Base-by-base conservation (phyloP, 1,140 invertebrate genomes). In the Sinonovacula constricta region DNA sequence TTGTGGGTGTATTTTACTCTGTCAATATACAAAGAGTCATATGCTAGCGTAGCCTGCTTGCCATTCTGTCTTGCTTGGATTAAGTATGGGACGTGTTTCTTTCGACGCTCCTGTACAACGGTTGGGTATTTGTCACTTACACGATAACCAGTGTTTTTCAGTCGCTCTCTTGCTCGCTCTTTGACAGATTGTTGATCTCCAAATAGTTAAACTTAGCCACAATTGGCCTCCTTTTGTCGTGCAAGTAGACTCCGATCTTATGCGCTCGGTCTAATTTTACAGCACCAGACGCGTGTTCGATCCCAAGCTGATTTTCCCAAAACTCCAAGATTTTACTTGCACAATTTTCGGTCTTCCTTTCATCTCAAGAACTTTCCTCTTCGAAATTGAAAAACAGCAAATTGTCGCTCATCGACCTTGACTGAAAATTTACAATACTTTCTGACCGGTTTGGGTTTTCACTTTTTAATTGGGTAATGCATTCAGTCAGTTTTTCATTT, bases 231-330 rank as follows among this genome's bases (percentile, higher is more conserved):
- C 0, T 34, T 36, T 60, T 74, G 15, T n/a, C 49, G n/a, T 24
- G 34, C 24, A n/a, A 26, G 24, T 65, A 30, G 4, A n/a, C 22
- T 0, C 56, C 60, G 5, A 65, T 63, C 2, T 39, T 36, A 53
- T 75, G 71, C 5, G 57, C 71, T n/a, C 59, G 12, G 28, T 75
- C 71, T 14, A 75, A 5, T 36, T 75, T 75, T 15, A 72, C 51
- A 3, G 10, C 33, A 14, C 7, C 28, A 31, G 12, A 7, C 30
- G 34, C n/a, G 3, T 54, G n/a, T 10, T 54, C 26, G 2, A 69
- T 54, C 28, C 22, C 12, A 2, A 69, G 51, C 5, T 69, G 30
- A 3, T 7, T 49, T 54, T 56, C n/a, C 30, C n/a, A 69, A 33
- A 62, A 62, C 22, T 62, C 10, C 3, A 62, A 18, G 1, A 62